A percentile compares a stretch with the other conserved stretches of the same genome.
phyloP scores from a whole-genome alignment of 2,888 invertebrate species.

The Drosophila pegasa region DNA sequence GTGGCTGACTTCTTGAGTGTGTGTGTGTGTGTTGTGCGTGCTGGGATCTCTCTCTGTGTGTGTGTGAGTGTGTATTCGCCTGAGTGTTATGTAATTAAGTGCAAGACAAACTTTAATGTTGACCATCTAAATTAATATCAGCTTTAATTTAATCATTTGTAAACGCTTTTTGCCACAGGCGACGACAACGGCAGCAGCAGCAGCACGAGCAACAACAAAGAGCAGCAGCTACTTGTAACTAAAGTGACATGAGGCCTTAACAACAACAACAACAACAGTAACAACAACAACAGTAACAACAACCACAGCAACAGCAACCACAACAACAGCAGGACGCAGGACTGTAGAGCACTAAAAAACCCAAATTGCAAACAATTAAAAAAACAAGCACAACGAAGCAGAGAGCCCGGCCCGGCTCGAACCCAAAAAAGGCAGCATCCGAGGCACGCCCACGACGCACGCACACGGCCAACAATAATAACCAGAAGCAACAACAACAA shows the following conservation, averaged over 20 bases:
- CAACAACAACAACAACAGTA: conserved; percentile 54
- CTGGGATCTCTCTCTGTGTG: conserved; percentile 5
- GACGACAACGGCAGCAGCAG: conserved; percentile 28
- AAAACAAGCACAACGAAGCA: conserved; percentile 58
- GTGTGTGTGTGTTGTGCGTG: conserved; percentile 16
- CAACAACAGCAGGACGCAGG: conserved; percentile 22
- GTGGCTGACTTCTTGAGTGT: conserved; percentile 10
- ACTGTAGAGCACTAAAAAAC: conserved; percentile 67
- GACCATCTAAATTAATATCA: conserved; percentile 59
- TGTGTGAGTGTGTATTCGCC: conserved; percentile 20
- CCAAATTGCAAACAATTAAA: conserved; percentile 77
- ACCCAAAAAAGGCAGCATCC: conserved; percentile 20
- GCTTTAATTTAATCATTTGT: conserved; percentile 46
- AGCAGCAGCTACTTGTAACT: conserved; percentile 65
- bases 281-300: conserved; percentile 31
- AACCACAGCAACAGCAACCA: conserved; percentile 15
- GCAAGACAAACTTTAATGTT: conserved; percentile 31
- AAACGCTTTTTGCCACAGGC: conserved; percentile 46
- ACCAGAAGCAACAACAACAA: conserved; percentile 1
- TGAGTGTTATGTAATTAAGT: conserved; percentile 29
- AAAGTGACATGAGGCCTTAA: conserved; percentile 78
- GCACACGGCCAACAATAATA: conserved; percentile 9
- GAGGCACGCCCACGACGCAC: conserved; percentile 13
- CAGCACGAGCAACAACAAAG: conserved; percentile 34
- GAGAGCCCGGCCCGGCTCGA: conserved; percentile 28